Percentiles rank a stretch among this genome's conserved stretches.
Evolutionary conservation across 2,113 vertebrate species (phyloP).

Genomic region (Regulus satrapa): DNA sequence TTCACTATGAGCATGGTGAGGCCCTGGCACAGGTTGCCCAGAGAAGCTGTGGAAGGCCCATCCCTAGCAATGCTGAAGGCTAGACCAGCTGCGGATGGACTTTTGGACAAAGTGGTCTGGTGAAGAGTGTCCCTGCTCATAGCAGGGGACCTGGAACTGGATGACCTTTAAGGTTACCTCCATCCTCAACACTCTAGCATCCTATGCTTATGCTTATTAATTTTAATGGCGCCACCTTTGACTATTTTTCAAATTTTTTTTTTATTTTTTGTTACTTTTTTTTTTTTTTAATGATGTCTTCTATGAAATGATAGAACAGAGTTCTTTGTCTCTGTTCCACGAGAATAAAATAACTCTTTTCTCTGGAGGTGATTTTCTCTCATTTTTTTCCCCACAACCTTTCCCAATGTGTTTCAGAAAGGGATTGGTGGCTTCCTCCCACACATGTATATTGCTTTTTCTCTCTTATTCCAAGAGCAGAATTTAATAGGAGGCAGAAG

Average conservation of each 20-base stretch:
- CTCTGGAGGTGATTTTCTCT: background rate
- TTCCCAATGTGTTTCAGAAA: background rate
- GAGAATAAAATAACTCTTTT: background rate
- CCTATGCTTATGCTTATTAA: background rate
- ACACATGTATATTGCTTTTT: background rate
- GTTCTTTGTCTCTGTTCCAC: background rate
- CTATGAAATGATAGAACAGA: background rate
- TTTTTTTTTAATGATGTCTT: background rate
- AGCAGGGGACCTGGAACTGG: background rate
- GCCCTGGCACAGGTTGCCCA: background rate
- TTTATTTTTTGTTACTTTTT: too few relatives aligned
- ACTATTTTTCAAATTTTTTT: background rate
- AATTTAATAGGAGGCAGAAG: background rate
- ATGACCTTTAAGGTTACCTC: background rate
- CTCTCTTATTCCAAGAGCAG: background rate
- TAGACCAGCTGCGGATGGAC: background rate
- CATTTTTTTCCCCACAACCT: background rate
- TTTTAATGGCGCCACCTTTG: background rate
- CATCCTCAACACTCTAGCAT: background rate
- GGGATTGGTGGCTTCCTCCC: background rate
- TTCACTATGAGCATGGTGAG: background rate
- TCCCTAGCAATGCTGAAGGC: background rate
- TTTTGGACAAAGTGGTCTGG: background rate
- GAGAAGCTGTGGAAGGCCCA: background rate
- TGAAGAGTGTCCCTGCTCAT: background rate